Evolutionary conservation across 2,797 vertebrate genomes (phyloP).

Genomic region (Sternarchorhynchus goeldii): DNA sequence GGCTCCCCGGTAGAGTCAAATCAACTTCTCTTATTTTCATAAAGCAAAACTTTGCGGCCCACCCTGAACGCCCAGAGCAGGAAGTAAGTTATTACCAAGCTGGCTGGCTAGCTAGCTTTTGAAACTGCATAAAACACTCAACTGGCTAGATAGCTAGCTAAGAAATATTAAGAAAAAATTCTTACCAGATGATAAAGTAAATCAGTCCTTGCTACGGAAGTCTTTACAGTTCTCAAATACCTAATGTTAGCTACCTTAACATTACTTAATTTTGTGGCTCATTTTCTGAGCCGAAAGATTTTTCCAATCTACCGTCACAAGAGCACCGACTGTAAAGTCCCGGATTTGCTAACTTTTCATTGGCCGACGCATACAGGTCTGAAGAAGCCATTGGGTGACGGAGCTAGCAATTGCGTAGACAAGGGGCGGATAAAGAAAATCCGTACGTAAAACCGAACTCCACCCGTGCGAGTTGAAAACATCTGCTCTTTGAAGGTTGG

Average conservation of each 20-base stretch:
- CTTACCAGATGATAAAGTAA: constrained; percentile 46
- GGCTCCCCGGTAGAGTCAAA: not conserved
- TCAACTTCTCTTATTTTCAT: not conserved
- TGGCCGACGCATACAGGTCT: constrained; percentile 52
- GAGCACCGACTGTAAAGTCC: constrained; percentile 43
- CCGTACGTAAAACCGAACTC: constrained; percentile 71
- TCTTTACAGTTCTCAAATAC: constrained; percentile 1
- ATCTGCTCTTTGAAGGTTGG: constrained; percentile 62
- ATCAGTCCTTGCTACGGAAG: constrained; percentile 12
- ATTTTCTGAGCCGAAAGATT: constrained; percentile 63
- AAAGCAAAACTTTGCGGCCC: constrained; percentile 61
- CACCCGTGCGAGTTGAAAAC: constrained; percentile 72
- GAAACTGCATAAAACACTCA: not conserved
- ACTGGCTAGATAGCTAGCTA: not conserved
- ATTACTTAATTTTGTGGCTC: constrained; percentile 46
- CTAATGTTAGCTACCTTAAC: constrained; percentile 31
- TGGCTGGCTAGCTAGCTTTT: not conserved
- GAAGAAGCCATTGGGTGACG: constrained; percentile 61
- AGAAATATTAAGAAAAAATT: not conserved
- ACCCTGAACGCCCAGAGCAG: constrained; percentile 73
- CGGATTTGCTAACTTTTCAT: constrained; percentile 72
- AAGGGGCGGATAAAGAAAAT: constrained; percentile 63
- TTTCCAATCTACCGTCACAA: constrained; percentile 59
- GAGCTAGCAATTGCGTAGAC: constrained; percentile 49
- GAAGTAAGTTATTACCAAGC: constrained; percentile 73